Evolutionary conservation across 2,113 vertebrate genomes (phyloP).

Genomic region (Hemichromis elongatus): DNA sequence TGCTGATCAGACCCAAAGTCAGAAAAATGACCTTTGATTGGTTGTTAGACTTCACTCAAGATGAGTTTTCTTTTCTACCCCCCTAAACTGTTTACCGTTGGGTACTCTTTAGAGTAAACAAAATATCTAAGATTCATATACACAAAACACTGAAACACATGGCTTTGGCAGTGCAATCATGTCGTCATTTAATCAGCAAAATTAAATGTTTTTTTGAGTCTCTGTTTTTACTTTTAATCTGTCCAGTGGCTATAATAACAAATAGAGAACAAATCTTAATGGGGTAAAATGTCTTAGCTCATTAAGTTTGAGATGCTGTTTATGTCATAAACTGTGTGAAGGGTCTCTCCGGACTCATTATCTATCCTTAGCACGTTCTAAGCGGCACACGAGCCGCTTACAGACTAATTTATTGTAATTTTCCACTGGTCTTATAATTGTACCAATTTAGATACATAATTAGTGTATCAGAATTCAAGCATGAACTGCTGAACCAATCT

Average conservation of each 20-base stretch:
- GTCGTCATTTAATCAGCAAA: neutral
- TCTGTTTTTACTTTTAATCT: neutral
- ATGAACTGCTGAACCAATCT: neutral
- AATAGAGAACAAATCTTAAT: neutral
- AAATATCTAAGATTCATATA: neutral
- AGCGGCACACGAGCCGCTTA: neutral
- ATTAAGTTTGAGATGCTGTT: neutral
- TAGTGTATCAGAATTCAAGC: neutral
- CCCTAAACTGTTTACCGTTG: neutral
- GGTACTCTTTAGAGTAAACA: neutral
- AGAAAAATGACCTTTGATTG: slow-evolving; percentile 46
- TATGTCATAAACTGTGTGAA: neutral
- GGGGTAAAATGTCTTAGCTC: neutral
- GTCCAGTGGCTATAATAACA: neutral
- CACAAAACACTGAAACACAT: neutral
- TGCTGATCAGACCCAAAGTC: slow-evolving; percentile 5
- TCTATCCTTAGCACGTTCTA: slow-evolving; percentile 3
- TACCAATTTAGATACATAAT: slow-evolving; percentile 26
- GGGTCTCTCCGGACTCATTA: neutral
- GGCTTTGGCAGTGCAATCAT: neutral
- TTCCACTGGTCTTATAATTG: neutral
- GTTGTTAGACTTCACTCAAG: neutral
- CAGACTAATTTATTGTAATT: slow-evolving; percentile 9
- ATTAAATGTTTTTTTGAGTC: neutral
- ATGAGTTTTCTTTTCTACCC: neutral